Conservation (phyloP, 2,113 vertebrate species). For the Pelvicachromis taeniatus region DNA sequence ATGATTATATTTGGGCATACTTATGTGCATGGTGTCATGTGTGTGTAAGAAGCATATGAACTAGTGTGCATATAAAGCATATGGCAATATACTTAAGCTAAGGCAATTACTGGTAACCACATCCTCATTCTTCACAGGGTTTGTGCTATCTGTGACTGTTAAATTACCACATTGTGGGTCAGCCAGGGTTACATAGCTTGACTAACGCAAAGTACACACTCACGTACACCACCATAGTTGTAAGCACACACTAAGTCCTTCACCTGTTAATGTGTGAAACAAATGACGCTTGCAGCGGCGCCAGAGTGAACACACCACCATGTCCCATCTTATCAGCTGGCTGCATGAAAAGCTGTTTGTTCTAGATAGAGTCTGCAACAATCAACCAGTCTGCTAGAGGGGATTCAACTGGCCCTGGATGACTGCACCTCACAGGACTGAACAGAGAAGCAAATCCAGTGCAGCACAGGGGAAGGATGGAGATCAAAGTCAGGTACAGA, state of each 20-base stretch:
- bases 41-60: neutral
- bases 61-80: neutral
- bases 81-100: neutral
- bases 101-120: neutral
- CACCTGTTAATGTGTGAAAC: slow-evolving; percentile 63
- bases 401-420: slow-evolving; percentile 30
- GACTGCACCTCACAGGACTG: slow-evolving; percentile 28
- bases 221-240: neutral
- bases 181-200: neutral
- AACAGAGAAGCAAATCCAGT: slow-evolving; percentile 27
- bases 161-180: slow-evolving; percentile 47
- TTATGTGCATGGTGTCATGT: neutral
- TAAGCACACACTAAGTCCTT: slow-evolving; percentile 37
- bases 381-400: slow-evolving; percentile 31
- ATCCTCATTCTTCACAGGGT: slow-evolving; percentile 36
- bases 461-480: neutral
- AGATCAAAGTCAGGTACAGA: slow-evolving; percentile 41
- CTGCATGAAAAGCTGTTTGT: slow-evolving; percentile 62
- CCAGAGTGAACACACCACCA: slow-evolving; percentile 45
- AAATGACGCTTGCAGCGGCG: slow-evolving; percentile 42
- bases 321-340: slow-evolving; percentile 55
- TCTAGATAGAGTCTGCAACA: slow-evolving; percentile 57
- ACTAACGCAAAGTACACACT: slow-evolving; percentile 11
- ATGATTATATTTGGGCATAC: neutral
- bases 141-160: slow-evolving; percentile 31